Conservation (phyloP, 2,888 invertebrate species). For the Dorcus parallelipipedus region DNA sequence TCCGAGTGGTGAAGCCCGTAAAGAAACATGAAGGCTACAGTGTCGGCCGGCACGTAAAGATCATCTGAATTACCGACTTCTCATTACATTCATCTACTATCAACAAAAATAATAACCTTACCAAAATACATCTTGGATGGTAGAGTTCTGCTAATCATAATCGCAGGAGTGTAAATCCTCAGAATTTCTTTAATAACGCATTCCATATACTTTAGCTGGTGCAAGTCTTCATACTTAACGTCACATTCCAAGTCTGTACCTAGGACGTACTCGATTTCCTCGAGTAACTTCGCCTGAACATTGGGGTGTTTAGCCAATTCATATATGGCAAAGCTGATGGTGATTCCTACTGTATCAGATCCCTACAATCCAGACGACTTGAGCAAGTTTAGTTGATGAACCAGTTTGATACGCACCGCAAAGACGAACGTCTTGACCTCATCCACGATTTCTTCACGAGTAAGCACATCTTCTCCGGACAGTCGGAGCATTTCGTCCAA, state of each 20-base stretch:
- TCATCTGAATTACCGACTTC: too few relatives aligned
- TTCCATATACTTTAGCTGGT: conserved; percentile 10
- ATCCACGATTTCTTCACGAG: too few relatives aligned
- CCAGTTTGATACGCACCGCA: background rate
- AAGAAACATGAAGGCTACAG: conserved; percentile 1
- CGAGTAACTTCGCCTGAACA: conserved; percentile 6
- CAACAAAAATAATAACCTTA: conserved; percentile 2
- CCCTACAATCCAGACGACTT: conserved; percentile 3
- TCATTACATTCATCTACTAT: too few relatives aligned
- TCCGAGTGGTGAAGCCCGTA: conserved; percentile 14
- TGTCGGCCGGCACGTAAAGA: background rate
- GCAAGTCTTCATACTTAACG: conserved; percentile 7
- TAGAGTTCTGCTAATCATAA: conserved; percentile 3
- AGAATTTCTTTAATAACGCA: conserved; percentile 15
- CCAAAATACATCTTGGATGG: background rate
- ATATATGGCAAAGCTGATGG: conserved; percentile 11
- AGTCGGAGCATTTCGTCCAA: too few relatives aligned
- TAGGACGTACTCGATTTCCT: conserved; percentile 10
- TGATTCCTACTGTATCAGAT: conserved; percentile 12
- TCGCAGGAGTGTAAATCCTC: conserved; percentile 6
- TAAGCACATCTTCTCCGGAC: too few relatives aligned
- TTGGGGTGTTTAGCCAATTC: conserved; percentile 8
- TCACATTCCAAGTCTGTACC: conserved; percentile 4
- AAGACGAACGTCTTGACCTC: background rate
- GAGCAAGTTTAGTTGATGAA: background rate